phyloP scores from a whole-genome alignment of 2,888 invertebrate species.

The Stenoptilia bipunctidactyla region DNA sequence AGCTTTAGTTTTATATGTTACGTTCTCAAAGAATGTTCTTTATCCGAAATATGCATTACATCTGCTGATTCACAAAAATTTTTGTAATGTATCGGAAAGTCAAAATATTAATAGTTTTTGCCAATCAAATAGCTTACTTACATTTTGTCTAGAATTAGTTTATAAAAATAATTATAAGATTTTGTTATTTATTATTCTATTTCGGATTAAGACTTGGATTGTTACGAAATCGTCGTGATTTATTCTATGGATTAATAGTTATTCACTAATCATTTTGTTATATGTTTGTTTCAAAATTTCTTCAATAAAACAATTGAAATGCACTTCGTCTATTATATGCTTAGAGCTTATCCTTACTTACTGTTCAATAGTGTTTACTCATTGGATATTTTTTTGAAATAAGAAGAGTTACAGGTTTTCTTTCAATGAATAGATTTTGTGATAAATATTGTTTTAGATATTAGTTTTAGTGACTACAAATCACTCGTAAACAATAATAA shows the following conservation, averaged over 20 bases:
- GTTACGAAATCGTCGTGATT: conserved; percentile 46
- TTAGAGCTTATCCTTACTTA: too few relatives aligned
- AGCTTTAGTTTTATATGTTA: background rate
- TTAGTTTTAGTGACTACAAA: conserved; percentile 22
- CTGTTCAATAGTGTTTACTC: too few relatives aligned
- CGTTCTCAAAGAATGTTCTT: background rate
- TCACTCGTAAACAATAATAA: conserved; percentile 16
- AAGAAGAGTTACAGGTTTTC: too few relatives aligned
- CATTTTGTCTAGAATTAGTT: conserved; percentile 49
- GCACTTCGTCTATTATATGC: too few relatives aligned
- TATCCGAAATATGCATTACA: too few relatives aligned
- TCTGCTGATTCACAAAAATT: too few relatives aligned
- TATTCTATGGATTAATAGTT: conserved; percentile 36
- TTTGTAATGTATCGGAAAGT: too few relatives aligned
- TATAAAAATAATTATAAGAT: conserved; percentile 46
- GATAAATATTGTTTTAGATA: conserved; percentile 48
- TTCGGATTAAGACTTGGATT: conserved; percentile 56
- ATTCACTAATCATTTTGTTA: too few relatives aligned
- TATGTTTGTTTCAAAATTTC: too few relatives aligned
- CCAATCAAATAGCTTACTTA: conserved; percentile 52
- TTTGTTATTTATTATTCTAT: conserved; percentile 68
- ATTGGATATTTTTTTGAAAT: too few relatives aligned
- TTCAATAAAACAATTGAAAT: too few relatives aligned
- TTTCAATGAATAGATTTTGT: conserved; percentile 41
- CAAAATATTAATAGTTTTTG: conserved; percentile 24